Base-by-base conservation (phyloP, 2,888 invertebrate species). In the Aplocera efformata region DNA sequence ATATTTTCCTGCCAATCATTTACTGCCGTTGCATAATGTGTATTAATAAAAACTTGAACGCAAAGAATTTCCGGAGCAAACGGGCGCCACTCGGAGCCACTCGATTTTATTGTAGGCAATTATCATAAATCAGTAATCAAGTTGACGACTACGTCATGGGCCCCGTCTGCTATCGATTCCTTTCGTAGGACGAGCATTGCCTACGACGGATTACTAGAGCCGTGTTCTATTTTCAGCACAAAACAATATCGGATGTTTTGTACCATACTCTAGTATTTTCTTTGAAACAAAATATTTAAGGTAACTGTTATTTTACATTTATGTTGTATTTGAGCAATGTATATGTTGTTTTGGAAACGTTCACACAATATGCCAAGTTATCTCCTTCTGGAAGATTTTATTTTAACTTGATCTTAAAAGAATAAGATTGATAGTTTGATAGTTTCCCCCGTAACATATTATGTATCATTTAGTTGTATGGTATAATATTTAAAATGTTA, bases 81-180 rank as follows among this genome's bases (percentile, higher is more conserved):
- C 44, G 41, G 40, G 40, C 52, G 45, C 50, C 40, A 47, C 42
- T 50, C 45, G 44, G 47, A 50, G 48, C 49, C 48, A 63, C 56
- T 65, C 58, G 55, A 60, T 57, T 66, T 65, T 66, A 66, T 63
- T 63, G 60, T 63, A 53, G 46, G 47, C 65, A 64, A 62, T 67
- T 67, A 66, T 65, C 60, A 66, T 72, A 61, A 69, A 69, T 68
- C 59, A 53, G 61, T 72, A 68, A 64, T 67, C 60, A 63, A 58
- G 56, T 60, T 58, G 52, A 58, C 56, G 55, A 56, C 56, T 60
- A 60, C 62, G 55, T 61, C 60, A 63, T 61, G 42, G 49, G 29
- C 40, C 44, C 42, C 43, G 56, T 53, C 56, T 49, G 54, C 30
- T 67, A 69, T 69, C 55, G 67, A 69, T 64, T 44, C 39, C 41